Evolutionary conservation across 2,113 vertebrate species (phyloP), one percentile per base, ranked within the genome.

Genomic region (Natator depressus): DNA sequence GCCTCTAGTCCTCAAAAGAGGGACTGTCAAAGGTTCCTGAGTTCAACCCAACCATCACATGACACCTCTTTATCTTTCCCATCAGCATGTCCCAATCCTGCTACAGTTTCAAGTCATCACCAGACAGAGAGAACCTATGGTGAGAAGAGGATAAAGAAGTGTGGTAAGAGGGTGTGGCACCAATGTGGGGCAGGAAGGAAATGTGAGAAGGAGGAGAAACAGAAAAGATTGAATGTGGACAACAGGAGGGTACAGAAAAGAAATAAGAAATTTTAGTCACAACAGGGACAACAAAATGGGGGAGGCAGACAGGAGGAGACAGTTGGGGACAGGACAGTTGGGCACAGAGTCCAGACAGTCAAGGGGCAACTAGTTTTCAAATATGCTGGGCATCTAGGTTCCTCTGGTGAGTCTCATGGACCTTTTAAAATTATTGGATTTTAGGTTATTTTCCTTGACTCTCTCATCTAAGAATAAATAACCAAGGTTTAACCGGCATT

Each of bases 211-310:
- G 25, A 54, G 86, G 59, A 84, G 53, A 85, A 42, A 17, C 27
- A 54, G 62, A 3, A 65, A 27, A 16, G 87, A 17, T 65, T 84
- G 62, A 87, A 55, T 42, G 80, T 80, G 47, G 80, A 25, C 10
- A 84, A 19, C 3, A 2, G 1, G 29, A 93, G 1, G 13, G 62
- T 76, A 8, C 14, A 93, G 82, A 84, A 81, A 35, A 20, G 8
- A 76, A 42, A 8, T 20, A 38, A 75, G n/a, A 22, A 25, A 85
- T 17, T 54, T 59, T 0, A 0, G 50, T 50, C 80, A 91, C 54
- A 20, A 20, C 3, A 85, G 25, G 22, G 24, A 47, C 42, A 47
- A 47, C 12, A 76, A 10, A 13, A 2, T 6, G 47, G 47, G 19
- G 20, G 4, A 24, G 25, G 38, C 24, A 78, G 24, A 72, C 22